A percentile compares a stretch with the other conserved stretches of the same genome.
Conservation (phyloP, 37 sponge, comb jelly and placozoan genomes). For the Chondrosia reniformis region DNA sequence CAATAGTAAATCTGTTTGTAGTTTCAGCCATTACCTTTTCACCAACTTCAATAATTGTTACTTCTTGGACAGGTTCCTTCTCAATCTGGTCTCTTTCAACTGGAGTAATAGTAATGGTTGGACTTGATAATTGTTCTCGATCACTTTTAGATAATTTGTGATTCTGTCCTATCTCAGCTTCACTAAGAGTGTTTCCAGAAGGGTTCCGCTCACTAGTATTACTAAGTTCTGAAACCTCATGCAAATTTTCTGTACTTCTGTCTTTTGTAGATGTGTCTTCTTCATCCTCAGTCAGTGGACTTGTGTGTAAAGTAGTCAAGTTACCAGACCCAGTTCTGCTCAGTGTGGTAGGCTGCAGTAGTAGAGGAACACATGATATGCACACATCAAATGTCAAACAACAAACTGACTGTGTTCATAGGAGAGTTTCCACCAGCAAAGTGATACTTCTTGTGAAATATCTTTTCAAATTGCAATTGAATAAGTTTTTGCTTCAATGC, state of each 20-base stretch:
- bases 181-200: neutral
- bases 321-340: slow-evolving; percentile 68
- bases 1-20: slow-evolving; percentile 67
- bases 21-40: slow-evolving; percentile 59
- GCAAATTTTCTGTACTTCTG: neutral
- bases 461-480: slow-evolving; percentile 47
- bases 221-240: no score
- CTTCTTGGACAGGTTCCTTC: no score
- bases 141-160: no score
- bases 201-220: neutral
- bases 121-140: no score
- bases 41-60: slow-evolving; percentile 37
- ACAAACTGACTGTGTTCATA: slow-evolving; percentile 11
- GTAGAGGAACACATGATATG: neutral
- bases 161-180: no score
- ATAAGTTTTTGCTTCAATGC: slow-evolving; percentile 93
- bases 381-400: slow-evolving; percentile 1
- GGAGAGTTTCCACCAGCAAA: slow-evolving; percentile 13
- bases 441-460: slow-evolving; percentile 46
- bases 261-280: neutral
- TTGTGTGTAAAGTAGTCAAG: neutral
- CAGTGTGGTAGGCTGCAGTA: slow-evolving; percentile 36
- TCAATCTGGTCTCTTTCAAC: no score
- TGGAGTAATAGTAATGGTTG: no score
- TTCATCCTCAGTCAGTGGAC: neutral